phyloP scores from a whole-genome alignment of 92 coral and sea anemone species.

The Porites evermanni region DNA sequence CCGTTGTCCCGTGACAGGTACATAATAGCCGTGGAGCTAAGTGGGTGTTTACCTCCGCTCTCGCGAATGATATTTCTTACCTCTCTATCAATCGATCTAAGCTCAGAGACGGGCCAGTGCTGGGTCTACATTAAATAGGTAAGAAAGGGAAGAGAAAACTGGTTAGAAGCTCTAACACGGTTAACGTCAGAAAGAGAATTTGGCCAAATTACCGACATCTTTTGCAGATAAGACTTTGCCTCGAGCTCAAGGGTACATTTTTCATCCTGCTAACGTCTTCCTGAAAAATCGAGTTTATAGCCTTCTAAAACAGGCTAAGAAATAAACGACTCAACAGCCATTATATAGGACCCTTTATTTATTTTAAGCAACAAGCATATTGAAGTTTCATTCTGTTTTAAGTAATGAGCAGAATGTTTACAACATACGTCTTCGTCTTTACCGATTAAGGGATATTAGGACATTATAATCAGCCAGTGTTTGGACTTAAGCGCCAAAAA shows the following conservation, averaged over 20 bases:
- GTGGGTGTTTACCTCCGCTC: no score
- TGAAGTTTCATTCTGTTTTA: no score
- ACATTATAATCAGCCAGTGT: no score
- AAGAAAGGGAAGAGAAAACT: constrained; percentile 52
- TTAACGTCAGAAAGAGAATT: constrained; percentile 64
- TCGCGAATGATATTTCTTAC: constrained; percentile 47
- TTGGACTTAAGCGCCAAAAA: no score
- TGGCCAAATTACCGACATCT: constrained; percentile 58
- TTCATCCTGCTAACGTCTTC: constrained; percentile 38
- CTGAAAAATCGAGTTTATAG: no score
- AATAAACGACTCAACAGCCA: no score
- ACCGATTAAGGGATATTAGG: no score
- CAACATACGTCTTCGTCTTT: no score
- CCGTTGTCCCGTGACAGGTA: constrained; percentile 51
- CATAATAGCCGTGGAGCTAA: constrained; percentile 15
- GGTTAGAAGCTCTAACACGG: constrained; percentile 57
- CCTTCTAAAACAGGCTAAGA: no score
- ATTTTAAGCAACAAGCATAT: no score
- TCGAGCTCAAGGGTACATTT: constrained; percentile 34
- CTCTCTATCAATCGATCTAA: constrained; percentile 49
- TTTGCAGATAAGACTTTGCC: constrained; percentile 35
- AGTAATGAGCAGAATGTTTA: no score
- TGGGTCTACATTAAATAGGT: constrained; percentile 64
- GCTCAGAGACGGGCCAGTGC: constrained; percentile 58
- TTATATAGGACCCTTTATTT: no score